Base-by-base conservation (phyloP, 2,888 invertebrate genomes). In the Hedya salicella region DNA sequence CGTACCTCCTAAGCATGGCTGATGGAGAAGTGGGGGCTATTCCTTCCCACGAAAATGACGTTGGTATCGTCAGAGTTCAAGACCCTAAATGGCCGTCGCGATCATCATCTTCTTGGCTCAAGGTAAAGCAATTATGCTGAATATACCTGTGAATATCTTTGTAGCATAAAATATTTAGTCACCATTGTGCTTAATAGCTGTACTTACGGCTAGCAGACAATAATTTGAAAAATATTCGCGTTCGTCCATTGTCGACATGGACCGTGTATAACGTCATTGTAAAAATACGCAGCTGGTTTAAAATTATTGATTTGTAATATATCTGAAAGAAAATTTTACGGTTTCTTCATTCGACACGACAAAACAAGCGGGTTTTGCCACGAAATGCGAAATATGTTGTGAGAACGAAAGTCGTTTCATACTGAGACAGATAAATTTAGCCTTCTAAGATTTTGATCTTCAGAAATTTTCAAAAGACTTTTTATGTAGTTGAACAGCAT, bases 11-110 rank as follows among this genome's bases (percentile, higher is more conserved):
- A 1, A 85, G 85, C 19, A 90, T 89, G 88, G 88, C 91, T 25
- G 82, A 88, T 42, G 75, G 77, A 46, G 83, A 88, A 76, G 91
- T 91, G 0, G 92, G 93, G 1, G 78, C 82, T 21, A 78, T 88
- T 49, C 94, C 95, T 0, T 94, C 95, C 0, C 94, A 93, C 62
- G 89, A 89, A 73, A 94, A 95, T 66, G 95, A 95, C 76, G 89
- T 94, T 74, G 95, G 95, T 1, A 91, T 94, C 19, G 83, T 93
- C 11, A 84, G 92, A 72, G 91, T 89, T 46, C 89, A 93, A 72
- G 93, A 95, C 78, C 89, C 92, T 0, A 87, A 86, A 0, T 95
- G 95, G 95, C 93, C 93, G 39, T 89, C 90, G 13, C 92, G 93
- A 42, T 94, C 93, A n/a, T 93, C 94, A 5, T 92, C 92, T 0